A percentile compares a stretch with the other conserved stretches of the same genome.
These are phyloP conservation scores for Anoplolepis gracilipes DNA, from an alignment of 1,140 invertebrate species.

Conservation along the genomic window DNA sequence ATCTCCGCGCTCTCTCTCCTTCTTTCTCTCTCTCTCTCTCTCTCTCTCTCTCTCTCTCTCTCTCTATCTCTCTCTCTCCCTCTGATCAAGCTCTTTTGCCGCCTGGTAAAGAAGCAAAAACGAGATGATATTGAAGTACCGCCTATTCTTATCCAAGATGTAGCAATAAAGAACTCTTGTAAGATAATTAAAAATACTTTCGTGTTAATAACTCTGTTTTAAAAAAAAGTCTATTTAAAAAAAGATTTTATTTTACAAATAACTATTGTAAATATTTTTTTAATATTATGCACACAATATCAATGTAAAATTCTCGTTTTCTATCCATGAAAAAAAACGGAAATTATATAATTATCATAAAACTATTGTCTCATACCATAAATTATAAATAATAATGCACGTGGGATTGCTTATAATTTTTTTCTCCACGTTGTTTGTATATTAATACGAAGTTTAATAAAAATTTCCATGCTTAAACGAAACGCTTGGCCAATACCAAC, in stretches of 20 bases:
- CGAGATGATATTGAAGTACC: background rate
- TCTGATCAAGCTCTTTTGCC: slow-evolving; percentile 23
- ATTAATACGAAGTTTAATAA: slow-evolving; percentile 34
- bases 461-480: slow-evolving; percentile 38
- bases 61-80: too few relatives aligned
- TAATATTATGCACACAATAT: background rate
- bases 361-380: background rate
- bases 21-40: too few relatives aligned
- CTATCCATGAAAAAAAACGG: background rate
- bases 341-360: background rate
- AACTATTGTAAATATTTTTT: background rate
- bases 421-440: slow-evolving; percentile 28
- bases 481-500: background rate
- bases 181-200: slow-evolving; percentile 13
- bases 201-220: background rate
- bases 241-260: background rate
- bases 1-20: background rate
- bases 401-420: slow-evolving; percentile 4
- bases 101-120: slow-evolving; percentile 12
- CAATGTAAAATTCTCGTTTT: background rate
- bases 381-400: background rate
- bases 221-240: background rate
- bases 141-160: slow-evolving; percentile 33
- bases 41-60: too few relatives aligned
- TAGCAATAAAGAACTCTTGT: slow-evolving; percentile 24